A percentile compares a stretch with the other conserved stretches of the same genome.
Evolutionary conservation across 1,140 invertebrate species (phyloP).

Genomic region (Nomia melanderi): DNA sequence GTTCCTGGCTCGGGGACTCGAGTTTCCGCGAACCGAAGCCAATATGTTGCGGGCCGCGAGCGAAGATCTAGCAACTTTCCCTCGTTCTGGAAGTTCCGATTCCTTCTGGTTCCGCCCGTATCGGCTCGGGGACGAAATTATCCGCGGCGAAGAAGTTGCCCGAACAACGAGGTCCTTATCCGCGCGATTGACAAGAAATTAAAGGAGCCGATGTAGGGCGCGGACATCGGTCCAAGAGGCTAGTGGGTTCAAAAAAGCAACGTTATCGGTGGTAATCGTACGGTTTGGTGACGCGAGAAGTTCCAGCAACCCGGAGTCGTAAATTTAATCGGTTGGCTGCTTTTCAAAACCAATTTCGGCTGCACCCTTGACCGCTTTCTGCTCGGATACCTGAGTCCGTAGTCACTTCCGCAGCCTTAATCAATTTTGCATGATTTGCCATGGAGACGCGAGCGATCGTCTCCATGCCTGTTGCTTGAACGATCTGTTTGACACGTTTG

Average conservation of each 20-base stretch:
- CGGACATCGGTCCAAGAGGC: neutral
- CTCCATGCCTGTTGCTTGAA: too few species aligned
- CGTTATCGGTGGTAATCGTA: neutral
- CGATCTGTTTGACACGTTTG: too few species aligned
- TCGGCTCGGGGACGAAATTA: too few species aligned
- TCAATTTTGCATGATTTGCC: too few species aligned
- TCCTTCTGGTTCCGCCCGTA: too few species aligned
- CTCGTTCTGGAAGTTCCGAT: too few species aligned
- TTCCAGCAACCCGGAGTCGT: constrained; percentile 26
- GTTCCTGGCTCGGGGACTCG: neutral
- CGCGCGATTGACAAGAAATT: neutral
- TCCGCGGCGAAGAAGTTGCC: too few species aligned
- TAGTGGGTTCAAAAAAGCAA: neutral
- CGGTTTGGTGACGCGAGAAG: neutral
- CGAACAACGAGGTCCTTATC: neutral
- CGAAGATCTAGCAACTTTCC: neutral
- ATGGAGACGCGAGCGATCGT: too few species aligned
- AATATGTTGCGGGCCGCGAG: neutral
- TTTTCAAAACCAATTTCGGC: neutral
- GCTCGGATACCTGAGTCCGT: neutral
- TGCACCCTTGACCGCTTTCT: constrained; percentile 31
- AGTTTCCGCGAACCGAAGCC: neutral
- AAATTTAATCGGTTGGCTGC: constrained; percentile 15
- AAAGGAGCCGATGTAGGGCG: neutral
- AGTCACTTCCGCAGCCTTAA: neutral